Evolutionary conservation across 2,797 vertebrate species (phyloP), one percentile per base, ranked within the genome.

Genomic region (Tapirus indicus): DNA sequence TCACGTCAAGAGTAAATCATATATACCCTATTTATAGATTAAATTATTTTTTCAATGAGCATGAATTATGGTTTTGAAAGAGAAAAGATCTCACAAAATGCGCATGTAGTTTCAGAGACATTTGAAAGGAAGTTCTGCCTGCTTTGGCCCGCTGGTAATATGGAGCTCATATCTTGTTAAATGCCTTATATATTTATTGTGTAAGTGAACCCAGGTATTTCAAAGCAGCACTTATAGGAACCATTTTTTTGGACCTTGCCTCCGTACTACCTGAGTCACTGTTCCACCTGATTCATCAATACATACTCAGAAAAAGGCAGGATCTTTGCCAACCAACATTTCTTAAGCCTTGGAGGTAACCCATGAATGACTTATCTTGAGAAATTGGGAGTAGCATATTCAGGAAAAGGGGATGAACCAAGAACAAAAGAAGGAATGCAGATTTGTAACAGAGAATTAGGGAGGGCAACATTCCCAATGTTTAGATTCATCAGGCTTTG

Each of bases 81-180:
- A 80, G 69, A 92, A 95, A 88, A 83, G 16, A 82, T 44, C n/a
- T 78, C 62, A 62, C 8, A 54, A 93, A 89, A 69, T 77, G 25
- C 21, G 14, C 56, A 89, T 21, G 6, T 77, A 25, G 21, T 64
- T 89, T 78, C 47, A 60, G 47, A 17, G 29, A 69, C 20, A 66
- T 54, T 88, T 89, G 47, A 64, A 92, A 77, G 25, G 58, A 58
- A 16, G 52, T 74, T 77, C 23, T 56, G 49, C n/a, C 23, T 92
- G 38, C 14, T 96, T 89, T 21, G 11, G 6, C 16, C 71, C 56
- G 38, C 23, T 86, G 38, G 35, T 11, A 77, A 83, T 27, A 66
- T n/a, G 54, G 20, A 95, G 29, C 56, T 71, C 23, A 88, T 2
- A 25, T 77, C 23, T 77, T 92, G 29, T 27, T 52, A 68, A 14